Conservation (phyloP, 2,797 vertebrate genomes). For the Allobates femoralis region DNA sequence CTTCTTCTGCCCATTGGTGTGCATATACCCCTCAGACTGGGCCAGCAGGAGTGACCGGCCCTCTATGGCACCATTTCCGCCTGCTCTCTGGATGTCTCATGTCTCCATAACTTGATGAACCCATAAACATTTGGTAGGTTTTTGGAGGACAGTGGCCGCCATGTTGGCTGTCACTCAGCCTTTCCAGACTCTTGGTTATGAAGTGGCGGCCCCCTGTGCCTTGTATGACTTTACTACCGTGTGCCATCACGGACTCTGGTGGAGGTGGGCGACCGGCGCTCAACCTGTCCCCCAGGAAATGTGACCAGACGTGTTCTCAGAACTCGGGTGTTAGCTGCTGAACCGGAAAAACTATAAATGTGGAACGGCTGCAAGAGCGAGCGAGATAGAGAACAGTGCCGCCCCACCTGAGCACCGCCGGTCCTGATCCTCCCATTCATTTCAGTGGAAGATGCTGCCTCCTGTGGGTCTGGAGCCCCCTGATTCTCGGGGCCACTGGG, state of each 20-base stretch:
- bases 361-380: neutral
- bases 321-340: neutral
- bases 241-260: neutral
- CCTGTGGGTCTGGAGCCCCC: neutral
- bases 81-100: too few species aligned
- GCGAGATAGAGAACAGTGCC: neutral
- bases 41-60: too few species aligned
- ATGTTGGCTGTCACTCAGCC: too few species aligned
- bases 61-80: too few species aligned
- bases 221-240: neutral
- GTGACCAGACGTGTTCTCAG: neutral
- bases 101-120: too few species aligned
- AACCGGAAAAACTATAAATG: slow-evolving; percentile 13
- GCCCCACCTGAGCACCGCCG: neutral
- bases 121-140: too few species aligned
- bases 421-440: neutral
- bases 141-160: too few species aligned
- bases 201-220: neutral
- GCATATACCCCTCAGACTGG: too few species aligned
- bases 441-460: neutral
- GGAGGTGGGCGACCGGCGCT: neutral
- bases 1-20: too few species aligned
- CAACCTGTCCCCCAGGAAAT: neutral
- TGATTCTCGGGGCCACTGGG: neutral
- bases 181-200: neutral